These are phyloP conservation scores for Sisyra terminalis DNA, from an alignment of 2,888 invertebrate species.

Conservation along the genomic window DNA sequence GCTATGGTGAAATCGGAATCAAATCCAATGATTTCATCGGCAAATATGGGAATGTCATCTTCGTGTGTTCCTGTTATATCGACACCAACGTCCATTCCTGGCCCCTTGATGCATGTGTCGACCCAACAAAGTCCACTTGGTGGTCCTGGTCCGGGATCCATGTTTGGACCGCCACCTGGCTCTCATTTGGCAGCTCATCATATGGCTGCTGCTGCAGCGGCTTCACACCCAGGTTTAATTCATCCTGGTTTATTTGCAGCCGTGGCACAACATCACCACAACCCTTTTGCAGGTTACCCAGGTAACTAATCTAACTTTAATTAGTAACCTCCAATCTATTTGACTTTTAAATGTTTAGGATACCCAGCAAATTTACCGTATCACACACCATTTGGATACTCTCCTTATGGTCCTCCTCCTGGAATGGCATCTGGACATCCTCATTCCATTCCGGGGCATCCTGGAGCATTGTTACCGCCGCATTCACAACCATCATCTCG, in stretches of 20 bases:
- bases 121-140: conserved; percentile 53
- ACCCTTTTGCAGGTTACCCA: conserved; percentile 6
- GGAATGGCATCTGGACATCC: conserved; percentile 14
- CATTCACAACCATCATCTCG: conserved; percentile 49
- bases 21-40: not conserved
- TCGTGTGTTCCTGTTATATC: conserved; percentile 27
- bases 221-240: conserved; percentile 22
- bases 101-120: conserved; percentile 56
- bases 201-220: conserved; percentile 41
- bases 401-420: conserved; percentile 26
- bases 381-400: conserved; percentile 24
- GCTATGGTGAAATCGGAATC: conserved; percentile 1
- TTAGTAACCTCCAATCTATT: no score
- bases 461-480: conserved; percentile 1
- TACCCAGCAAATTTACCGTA: conserved; percentile 33
- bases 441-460: conserved; percentile 2
- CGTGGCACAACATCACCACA: conserved; percentile 8
- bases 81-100: conserved; percentile 46
- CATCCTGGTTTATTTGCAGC: conserved; percentile 8
- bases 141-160: conserved; percentile 14
- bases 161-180: conserved; percentile 33
- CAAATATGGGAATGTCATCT: conserved; percentile 18
- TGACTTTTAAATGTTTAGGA: conserved; percentile 1
- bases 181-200: conserved; percentile 31
- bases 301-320: not conserved